Base-by-base conservation (phyloP, 2,797 vertebrate genomes). In the Petrocephalus schoutedeni region DNA sequence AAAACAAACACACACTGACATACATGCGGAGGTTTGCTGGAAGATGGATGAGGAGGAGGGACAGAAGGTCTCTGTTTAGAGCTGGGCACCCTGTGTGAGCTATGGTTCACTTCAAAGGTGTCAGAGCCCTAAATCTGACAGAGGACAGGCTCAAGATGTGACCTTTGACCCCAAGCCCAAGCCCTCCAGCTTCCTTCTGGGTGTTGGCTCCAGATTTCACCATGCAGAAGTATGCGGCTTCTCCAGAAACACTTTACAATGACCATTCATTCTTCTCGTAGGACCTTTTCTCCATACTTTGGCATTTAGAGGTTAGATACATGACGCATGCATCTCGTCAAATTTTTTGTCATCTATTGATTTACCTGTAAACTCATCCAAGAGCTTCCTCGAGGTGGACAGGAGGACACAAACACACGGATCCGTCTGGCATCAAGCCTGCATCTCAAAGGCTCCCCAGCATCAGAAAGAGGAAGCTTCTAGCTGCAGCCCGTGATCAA, bases 91-190 rank as follows among this genome's bases (percentile, higher is more conserved):
- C 91, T 92, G 92, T 89, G 61, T 93, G 93, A 93, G 92, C 91
- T 90, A 92, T 84, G 92, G 83, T 86, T 71, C 45, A 92, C 93
- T 95, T 95, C 94, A 95, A 94, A 95, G 94, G 91, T 94, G 94
- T 93, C 91, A 91, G 90, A 93, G 92, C 93, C 84, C 89, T 89
- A 92, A 61, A 77, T 64, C 54, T 74, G 90, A 67, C 89, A 58
- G 88, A 93, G 94, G 93, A 95, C 94, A 93, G 91, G 87, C 91
- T 93, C 93, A 95, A 93, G 94, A 94, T 95, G 94, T 95, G 94
- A 94, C 93, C 95, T 94, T 88, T 91, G 92, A 91, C 86, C 92
- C 84, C 0, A 86, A 91, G 89, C 91, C 89, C 90, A 90, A 91
- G 90, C 57, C 85, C 91, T 83, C 1, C 23, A 51, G 8, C 23